phyloP scores from a whole-genome alignment of 2,888 invertebrate species.

The Tricholauxania praeusta region DNA sequence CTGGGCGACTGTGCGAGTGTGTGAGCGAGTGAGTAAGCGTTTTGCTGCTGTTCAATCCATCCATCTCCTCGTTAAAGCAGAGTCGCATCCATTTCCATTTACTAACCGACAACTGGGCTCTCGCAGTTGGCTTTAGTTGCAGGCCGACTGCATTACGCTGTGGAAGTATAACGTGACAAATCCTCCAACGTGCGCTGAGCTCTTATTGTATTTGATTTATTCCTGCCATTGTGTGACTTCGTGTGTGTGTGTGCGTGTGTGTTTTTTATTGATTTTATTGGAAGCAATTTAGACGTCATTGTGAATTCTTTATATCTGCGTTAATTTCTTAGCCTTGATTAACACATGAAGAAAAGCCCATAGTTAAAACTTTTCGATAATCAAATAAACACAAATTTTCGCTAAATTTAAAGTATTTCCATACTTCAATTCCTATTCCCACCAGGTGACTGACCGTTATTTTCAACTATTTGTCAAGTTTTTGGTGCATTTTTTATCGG shows the following conservation, averaged over 20 bases:
- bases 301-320: too few relatives aligned
- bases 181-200: conserved; percentile 12
- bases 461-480: too few relatives aligned
- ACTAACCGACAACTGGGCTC: conserved; percentile 22
- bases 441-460: too few relatives aligned
- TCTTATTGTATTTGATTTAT: conserved; percentile 8
- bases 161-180: conserved; percentile 51
- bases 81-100: not conserved
- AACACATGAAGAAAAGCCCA: too few relatives aligned
- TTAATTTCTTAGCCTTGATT: too few relatives aligned
- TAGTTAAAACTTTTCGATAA: too few relatives aligned
- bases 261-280: conserved; percentile 26
- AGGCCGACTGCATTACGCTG: conserved; percentile 67
- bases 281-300: not conserved
- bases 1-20: conserved; percentile 10
- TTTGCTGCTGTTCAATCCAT: conserved; percentile 37
- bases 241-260: conserved; percentile 15
- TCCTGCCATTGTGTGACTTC: conserved; percentile 4
- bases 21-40: conserved; percentile 31
- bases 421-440: too few relatives aligned
- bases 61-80: conserved; percentile 12
- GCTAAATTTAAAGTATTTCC: too few relatives aligned
- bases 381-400: too few relatives aligned
- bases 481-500: too few relatives aligned
- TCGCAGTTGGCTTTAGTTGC: conserved; percentile 56